Evolutionary conservation across 2,113 vertebrate genomes (phyloP).

Genomic region (Salvelinus namaycush): DNA sequence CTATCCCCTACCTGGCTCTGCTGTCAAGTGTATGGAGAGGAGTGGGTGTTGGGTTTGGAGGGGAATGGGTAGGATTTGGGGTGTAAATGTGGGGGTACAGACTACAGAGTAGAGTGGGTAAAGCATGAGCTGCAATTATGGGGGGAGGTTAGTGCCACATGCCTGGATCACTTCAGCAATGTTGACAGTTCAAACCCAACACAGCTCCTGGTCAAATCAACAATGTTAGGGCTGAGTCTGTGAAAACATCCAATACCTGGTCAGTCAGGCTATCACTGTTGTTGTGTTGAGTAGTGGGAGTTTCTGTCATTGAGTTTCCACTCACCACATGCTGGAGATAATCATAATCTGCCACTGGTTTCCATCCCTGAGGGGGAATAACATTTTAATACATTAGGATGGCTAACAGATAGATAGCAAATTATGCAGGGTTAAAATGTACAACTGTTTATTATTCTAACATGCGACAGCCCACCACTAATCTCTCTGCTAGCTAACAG

Average conservation of each 20-base stretch:
- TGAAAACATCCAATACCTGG: conserved; percentile 42
- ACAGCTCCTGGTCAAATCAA: background rate
- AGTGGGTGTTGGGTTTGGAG: conserved; percentile 29
- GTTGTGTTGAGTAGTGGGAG: conserved; percentile 48
- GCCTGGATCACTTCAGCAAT: background rate
- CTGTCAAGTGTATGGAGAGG: conserved; percentile 34
- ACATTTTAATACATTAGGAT: conserved; percentile 73
- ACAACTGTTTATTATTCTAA: conserved; percentile 76
- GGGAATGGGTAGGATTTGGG: conserved; percentile 16
- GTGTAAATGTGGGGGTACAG: background rate
- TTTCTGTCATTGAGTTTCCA: conserved; percentile 48
- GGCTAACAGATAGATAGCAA: conserved; percentile 59
- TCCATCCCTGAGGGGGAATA: conserved; percentile 64
- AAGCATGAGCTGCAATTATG: background rate
- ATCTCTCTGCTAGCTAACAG: too few relatives aligned
- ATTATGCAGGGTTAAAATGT: conserved; percentile 62
- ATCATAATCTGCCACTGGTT: conserved; percentile 67
- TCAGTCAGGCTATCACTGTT: conserved; percentile 57
- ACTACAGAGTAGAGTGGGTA: background rate
- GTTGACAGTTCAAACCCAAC: conserved; percentile 28
- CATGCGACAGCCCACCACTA: conserved; percentile 70
- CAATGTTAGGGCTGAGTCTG: background rate
- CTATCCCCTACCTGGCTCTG: conserved; percentile 46
- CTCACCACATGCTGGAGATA: conserved; percentile 68
- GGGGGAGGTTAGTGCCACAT: background rate